phyloP scores from a whole-genome alignment of 2,113 vertebrate genomes.

The Bambusicola thoracicus region DNA sequence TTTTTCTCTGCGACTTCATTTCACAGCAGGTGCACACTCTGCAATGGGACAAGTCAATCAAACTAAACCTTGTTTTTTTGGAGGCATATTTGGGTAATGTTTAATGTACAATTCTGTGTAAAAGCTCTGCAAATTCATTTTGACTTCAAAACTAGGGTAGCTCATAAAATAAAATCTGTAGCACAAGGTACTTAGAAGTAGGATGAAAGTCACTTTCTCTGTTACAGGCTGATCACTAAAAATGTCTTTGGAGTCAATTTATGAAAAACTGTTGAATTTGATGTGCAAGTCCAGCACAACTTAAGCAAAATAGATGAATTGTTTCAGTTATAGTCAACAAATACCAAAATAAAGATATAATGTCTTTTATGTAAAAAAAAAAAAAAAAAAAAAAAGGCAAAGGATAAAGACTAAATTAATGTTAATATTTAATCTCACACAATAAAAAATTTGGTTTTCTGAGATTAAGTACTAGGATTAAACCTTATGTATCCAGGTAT shows the following conservation, averaged over 20 bases:
- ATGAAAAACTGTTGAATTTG: not conserved
- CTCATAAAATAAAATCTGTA: constrained; percentile 13
- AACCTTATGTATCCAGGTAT: not conserved
- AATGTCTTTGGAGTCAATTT: not conserved
- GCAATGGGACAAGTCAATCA: constrained; percentile 79
- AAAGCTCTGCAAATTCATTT: constrained; percentile 56
- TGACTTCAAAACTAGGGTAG: constrained; percentile 57
- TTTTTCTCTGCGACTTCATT: constrained; percentile 71
- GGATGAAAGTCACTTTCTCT: not conserved
- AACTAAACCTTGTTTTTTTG: constrained; percentile 50
- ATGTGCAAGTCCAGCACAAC: not conserved
- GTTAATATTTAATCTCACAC: not conserved
- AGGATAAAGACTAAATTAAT: not conserved
- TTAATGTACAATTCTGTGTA: constrained; percentile 57
- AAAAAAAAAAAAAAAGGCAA: not conserved
- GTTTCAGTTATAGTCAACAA: not conserved
- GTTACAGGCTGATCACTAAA: not conserved
- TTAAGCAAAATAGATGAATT: not conserved
- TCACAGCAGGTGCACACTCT: constrained; percentile 78
- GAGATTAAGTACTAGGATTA: not conserved
- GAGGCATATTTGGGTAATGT: constrained; percentile 56
- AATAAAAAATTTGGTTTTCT: not conserved
- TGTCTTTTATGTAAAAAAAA: not conserved
- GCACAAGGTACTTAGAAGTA: not conserved
- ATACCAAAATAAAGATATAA: not conserved